Conservation (phyloP, 1,140 invertebrate genomes). For the Solenopsis invicta region DNA sequence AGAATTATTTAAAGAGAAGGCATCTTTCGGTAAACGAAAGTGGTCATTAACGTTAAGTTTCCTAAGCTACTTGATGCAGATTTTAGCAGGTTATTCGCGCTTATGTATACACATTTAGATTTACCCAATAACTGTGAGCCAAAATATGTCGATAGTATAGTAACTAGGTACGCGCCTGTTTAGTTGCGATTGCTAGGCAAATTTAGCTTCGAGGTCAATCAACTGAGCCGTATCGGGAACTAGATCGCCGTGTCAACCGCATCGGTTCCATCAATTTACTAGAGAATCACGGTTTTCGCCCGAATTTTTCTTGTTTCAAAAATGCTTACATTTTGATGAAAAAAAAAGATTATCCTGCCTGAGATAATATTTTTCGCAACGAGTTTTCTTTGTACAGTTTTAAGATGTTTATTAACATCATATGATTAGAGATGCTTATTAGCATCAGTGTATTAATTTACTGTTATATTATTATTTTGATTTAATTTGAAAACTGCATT, state of each 20-base stretch:
- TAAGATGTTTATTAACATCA: too few relatives aligned
- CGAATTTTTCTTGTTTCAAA: background rate
- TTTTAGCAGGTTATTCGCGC: background rate
- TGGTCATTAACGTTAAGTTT: slow-evolving; percentile 5
- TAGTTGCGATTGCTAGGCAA: slow-evolving; percentile 43
- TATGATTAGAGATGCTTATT: too few relatives aligned
- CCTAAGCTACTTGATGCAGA: background rate
- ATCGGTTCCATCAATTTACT: slow-evolving; percentile 29
- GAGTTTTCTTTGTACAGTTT: too few relatives aligned
- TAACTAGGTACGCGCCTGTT: slow-evolving; percentile 48
- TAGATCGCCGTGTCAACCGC: slow-evolving; percentile 37
- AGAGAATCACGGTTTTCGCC: background rate
- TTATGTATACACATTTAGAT: slow-evolving; percentile 12
- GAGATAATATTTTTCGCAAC: too few relatives aligned
- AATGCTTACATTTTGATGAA: background rate
- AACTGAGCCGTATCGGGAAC: slow-evolving; percentile 44
- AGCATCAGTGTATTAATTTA: too few relatives aligned
- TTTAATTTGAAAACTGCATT: too few relatives aligned
- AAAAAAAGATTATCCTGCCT: background rate
- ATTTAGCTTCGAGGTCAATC: slow-evolving; percentile 64
- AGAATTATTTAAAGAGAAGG: background rate
- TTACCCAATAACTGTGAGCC: slow-evolving; percentile 14
- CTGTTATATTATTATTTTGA: too few relatives aligned
- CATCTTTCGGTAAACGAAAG: background rate
- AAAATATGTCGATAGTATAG: slow-evolving; percentile 51